phyloP scores from a whole-genome alignment of 2,113 vertebrate species.

The Cavia aperea region DNA sequence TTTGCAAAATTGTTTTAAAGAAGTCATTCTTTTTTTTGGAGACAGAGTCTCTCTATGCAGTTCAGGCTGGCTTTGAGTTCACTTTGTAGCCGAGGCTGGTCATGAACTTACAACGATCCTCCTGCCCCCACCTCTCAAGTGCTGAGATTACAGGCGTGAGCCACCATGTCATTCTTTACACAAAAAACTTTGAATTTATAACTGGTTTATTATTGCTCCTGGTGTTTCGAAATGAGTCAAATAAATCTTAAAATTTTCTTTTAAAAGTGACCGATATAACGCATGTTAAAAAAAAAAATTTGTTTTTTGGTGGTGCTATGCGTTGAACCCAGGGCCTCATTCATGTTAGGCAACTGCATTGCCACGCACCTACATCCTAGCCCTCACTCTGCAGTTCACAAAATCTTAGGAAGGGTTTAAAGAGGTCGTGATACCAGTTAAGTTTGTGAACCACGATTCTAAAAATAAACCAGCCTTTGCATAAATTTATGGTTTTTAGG shows the following conservation, averaged over 20 bases:
- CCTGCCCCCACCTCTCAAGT: too few relatives aligned
- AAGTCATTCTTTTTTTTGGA: background rate
- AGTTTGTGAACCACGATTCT: conserved; percentile 20
- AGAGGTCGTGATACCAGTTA: background rate
- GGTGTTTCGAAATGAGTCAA: conserved; percentile 12
- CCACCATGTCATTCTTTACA: background rate
- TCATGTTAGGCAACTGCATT: background rate
- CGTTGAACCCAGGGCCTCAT: background rate
- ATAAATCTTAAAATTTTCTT: background rate
- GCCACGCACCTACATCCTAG: background rate
- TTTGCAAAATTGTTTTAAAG: background rate
- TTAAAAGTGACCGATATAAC: conserved; percentile 30
- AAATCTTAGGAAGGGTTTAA: conserved; percentile 10
- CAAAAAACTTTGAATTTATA: conserved; percentile 10
- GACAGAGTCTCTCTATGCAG: too few relatives aligned
- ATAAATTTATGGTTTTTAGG: background rate
- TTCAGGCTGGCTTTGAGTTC: too few relatives aligned
- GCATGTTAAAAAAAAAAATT: background rate
- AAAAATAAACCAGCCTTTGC: conserved; percentile 10
- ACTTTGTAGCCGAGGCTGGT: too few relatives aligned
- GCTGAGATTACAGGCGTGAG: too few relatives aligned
- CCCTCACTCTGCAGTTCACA: background rate
- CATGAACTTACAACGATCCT: too few relatives aligned
- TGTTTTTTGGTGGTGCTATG: background rate
- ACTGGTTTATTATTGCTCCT: background rate